Conservation (phyloP, 2,797 vertebrate species). For the Pseudochaenichthys georgianus region DNA sequence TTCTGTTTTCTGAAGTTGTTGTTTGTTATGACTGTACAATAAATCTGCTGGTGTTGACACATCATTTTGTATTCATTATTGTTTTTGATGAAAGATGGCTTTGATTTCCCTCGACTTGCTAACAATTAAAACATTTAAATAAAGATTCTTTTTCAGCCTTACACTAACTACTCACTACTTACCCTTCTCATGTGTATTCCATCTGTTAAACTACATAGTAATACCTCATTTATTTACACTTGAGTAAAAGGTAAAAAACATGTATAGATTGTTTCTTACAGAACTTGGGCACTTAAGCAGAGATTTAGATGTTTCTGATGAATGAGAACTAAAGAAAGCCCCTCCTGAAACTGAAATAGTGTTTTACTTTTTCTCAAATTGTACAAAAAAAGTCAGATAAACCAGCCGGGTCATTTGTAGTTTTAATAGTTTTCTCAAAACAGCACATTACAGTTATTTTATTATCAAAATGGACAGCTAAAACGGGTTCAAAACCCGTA, state of each 20-base stretch:
- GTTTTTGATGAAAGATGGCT: not conserved
- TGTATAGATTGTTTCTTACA: not conserved
- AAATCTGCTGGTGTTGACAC: slow-evolving; percentile 33
- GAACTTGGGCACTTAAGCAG: not conserved
- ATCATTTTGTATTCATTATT: slow-evolving; percentile 9
- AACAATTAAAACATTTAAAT: slow-evolving; percentile 8
- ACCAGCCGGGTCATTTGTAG: not conserved
- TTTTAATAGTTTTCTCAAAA: not conserved
- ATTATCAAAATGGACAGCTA: not conserved
- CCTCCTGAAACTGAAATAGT: not conserved
- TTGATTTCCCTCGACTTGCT: not conserved
- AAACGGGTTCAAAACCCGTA: not conserved
- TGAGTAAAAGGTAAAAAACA: slow-evolving; percentile 41
- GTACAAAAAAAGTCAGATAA: not conserved
- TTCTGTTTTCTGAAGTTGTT: slow-evolving; percentile 20
- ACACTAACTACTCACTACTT: not conserved
- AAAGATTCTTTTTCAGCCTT: slow-evolving; percentile 3
- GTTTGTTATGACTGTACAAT: slow-evolving; percentile 38
- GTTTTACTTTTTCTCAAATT: not conserved
- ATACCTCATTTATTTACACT: slow-evolving; percentile 28
- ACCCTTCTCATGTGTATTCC: not conserved
- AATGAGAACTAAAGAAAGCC: not conserved
- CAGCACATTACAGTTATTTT: not conserved
- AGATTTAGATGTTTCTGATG: not conserved
- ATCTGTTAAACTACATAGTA: not conserved